Evolutionary conservation across 2,888 invertebrate species (phyloP).

Genomic region (Dastarcus helophoroides): DNA sequence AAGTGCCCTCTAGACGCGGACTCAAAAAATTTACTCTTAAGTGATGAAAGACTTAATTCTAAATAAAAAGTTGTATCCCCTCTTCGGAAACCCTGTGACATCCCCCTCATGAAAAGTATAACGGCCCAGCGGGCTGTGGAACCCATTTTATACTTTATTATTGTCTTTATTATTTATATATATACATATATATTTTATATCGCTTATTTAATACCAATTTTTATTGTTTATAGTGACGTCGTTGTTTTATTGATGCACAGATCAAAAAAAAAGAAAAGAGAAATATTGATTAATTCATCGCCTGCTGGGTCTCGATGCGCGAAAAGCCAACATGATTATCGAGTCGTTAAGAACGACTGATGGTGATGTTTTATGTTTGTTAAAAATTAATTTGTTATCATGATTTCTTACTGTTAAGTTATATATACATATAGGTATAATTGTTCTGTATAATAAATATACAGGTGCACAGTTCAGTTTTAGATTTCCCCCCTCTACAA

Average conservation of each 20-base stretch:
- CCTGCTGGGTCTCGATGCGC: constrained; percentile 25
- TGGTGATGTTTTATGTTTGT: constrained; percentile 26
- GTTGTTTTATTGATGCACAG: constrained; percentile 22
- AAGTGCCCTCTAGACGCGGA: constrained; percentile 18
- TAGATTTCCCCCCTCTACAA: constrained; percentile 19
- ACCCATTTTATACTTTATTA: constrained; percentile 16
- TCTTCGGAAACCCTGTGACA: background rate
- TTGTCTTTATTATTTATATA: constrained; percentile 29
- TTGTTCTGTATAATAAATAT: constrained; percentile 35
- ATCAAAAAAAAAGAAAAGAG: no score
- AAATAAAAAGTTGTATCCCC: background rate
- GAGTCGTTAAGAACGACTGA: constrained; percentile 19
- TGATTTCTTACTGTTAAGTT: constrained; percentile 35
- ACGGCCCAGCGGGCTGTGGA: constrained; percentile 21
- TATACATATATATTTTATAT: constrained; percentile 32
- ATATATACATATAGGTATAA: constrained; percentile 30
- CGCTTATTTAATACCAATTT: constrained; percentile 27
- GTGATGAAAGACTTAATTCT: constrained; percentile 11
- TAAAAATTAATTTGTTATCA: constrained; percentile 29
- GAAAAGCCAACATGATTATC: constrained; percentile 8
- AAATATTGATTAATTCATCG: constrained; percentile 19
- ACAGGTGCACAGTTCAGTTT: constrained; percentile 34
- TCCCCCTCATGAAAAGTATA: constrained; percentile 2
- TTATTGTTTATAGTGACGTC: constrained; percentile 30
- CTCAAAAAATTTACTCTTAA: constrained; percentile 18